A percentile compares a stretch with the other conserved stretches of the same genome.
Conservation (phyloP, 2,797 vertebrate genomes). For the Poecilia picta region DNA sequence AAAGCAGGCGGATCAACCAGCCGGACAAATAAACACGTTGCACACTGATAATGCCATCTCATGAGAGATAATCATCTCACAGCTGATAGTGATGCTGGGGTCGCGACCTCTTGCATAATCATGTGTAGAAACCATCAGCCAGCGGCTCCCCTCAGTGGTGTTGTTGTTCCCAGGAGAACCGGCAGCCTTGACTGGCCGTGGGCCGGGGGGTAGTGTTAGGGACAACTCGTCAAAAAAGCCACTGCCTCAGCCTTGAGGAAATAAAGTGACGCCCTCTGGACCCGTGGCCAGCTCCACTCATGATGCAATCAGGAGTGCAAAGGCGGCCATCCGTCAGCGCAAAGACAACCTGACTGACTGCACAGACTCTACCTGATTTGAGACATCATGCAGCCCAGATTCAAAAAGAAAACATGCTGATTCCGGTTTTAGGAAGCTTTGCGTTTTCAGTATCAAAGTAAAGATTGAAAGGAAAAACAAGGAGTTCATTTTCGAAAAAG, state of each 20-base stretch:
- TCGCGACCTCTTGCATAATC: constrained; percentile 55
- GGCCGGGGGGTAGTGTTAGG: constrained; percentile 22
- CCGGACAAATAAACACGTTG: constrained; percentile 42
- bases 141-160: constrained; percentile 11
- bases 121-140: constrained; percentile 20
- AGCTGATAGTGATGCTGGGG: constrained; percentile 45
- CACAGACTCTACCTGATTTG: neutral
- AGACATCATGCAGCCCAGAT: neutral
- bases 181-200: constrained; percentile 80
- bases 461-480: neutral
- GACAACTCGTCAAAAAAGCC: constrained; percentile 79
- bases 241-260: constrained; percentile 82
- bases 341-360: constrained; percentile 31
- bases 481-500: too few relatives aligned
- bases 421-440: neutral
- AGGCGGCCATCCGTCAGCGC: constrained; percentile 64
- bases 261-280: constrained; percentile 81
- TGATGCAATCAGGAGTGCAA: constrained; percentile 80
- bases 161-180: constrained; percentile 66
- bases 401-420: neutral
- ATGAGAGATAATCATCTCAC: constrained; percentile 35
- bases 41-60: constrained; percentile 21
- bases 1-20: constrained; percentile 53
- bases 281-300: constrained; percentile 66
- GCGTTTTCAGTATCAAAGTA: neutral